Evolutionary conservation across 2,888 invertebrate species (phyloP).

Genomic region (Euplexia lucipara): DNA sequence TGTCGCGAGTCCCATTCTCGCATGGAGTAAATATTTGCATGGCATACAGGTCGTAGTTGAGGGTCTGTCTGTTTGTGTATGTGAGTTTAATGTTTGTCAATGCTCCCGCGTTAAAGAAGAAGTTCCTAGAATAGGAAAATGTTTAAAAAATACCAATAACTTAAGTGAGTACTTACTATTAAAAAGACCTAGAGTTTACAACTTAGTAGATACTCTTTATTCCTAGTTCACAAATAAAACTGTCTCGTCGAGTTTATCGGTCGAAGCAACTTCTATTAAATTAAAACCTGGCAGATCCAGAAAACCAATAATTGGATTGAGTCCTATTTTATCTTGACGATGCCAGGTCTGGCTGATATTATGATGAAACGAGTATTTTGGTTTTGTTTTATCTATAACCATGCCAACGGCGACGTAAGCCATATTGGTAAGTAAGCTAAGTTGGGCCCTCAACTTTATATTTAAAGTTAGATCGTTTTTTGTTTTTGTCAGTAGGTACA

Average conservation of each 20-base stretch:
- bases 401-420: neutral
- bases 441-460: neutral
- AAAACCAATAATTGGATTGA: constrained; percentile 53
- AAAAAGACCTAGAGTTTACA: constrained; percentile 5
- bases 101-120: too few species aligned
- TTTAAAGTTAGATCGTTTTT: too few species aligned
- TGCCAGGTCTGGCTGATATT: constrained; percentile 1
- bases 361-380: constrained; percentile 20
- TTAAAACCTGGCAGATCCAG: constrained; percentile 49
- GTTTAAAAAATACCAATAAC: too few species aligned
- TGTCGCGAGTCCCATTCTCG: too few species aligned
- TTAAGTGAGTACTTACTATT: constrained; percentile 1
- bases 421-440: neutral
- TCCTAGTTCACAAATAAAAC: constrained; percentile 31
- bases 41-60: too few species aligned
- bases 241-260: constrained; percentile 30
- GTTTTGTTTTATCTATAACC: neutral
- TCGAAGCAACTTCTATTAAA: constrained; percentile 37
- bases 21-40: too few species aligned
- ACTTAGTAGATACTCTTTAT: constrained; percentile 6
- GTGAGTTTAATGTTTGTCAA: too few species aligned
- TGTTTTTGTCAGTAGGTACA: neutral
- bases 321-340: constrained; percentile 35
- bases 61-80: too few species aligned
- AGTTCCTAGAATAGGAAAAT: too few species aligned